Evolutionary conservation across 2,113 vertebrate species (phyloP).

Genomic region (Falco punctatus): DNA sequence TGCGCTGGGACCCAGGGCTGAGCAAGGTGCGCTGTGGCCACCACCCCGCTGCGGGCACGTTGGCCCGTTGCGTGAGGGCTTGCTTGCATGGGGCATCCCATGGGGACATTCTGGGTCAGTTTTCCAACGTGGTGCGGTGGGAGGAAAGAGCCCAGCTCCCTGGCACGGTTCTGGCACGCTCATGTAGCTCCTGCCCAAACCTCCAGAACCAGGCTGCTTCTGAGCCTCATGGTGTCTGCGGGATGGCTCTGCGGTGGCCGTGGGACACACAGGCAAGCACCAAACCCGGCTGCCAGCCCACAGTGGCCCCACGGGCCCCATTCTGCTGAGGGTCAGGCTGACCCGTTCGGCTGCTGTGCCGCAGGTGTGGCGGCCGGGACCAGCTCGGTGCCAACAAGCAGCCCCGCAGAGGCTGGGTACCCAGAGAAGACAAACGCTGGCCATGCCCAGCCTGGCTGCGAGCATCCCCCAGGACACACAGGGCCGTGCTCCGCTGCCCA

Average conservation of each 20-base stretch:
- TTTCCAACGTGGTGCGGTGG: background rate
- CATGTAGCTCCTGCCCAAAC: background rate
- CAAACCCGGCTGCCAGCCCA: background rate
- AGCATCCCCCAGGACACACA: background rate
- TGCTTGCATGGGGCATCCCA: rapidly evolving
- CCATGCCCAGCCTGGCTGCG: background rate
- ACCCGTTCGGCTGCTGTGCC: background rate
- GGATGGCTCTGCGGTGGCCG: background rate
- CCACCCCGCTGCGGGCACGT: rapidly evolving
- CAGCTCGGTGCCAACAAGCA: background rate
- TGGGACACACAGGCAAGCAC: background rate
- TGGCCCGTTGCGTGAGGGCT: rapidly evolving
- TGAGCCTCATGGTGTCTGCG: rapidly evolving
- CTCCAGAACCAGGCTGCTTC: background rate
- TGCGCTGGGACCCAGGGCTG: background rate
- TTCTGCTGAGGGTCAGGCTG: background rate
- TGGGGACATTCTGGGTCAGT: background rate
- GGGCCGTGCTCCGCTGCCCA: background rate
- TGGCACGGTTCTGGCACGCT: background rate
- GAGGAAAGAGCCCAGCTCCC: background rate
- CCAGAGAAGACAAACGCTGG: background rate
- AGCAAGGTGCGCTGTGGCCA: rapidly evolving
- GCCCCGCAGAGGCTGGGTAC: background rate
- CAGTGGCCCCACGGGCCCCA: rapidly evolving
- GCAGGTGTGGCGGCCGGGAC: rapidly evolving